Evolutionary conservation across 92 coral and sea anemone genomes (phyloP).

Genomic region (Galaxea fascicularis): DNA sequence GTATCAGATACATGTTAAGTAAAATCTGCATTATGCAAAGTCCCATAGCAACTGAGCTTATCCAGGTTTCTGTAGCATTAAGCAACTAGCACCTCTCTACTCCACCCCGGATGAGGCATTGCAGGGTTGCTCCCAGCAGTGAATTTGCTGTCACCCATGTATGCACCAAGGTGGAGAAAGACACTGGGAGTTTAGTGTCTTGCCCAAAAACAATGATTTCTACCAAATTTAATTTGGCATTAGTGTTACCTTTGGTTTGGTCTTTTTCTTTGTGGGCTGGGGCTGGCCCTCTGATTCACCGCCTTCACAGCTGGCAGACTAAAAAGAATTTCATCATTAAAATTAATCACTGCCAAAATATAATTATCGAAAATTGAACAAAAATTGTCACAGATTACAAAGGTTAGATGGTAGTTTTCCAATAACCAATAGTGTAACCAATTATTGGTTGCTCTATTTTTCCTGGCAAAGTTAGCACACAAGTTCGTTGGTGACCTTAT

Average conservation of each 20-base stretch:
- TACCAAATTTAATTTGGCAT: constrained; percentile 17
- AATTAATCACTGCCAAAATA: not conserved
- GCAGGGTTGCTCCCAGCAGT: constrained; percentile 11
- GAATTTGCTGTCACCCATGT: not conserved
- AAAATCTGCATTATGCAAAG: not conserved
- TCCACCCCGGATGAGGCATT: not conserved
- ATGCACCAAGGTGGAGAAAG: constrained; percentile 12
- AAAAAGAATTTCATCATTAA: constrained; percentile 21
- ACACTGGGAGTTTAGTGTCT: constrained; percentile 1
- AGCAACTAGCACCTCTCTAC: not conserved
- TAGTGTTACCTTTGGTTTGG: constrained; percentile 15
- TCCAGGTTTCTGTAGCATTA: constrained; percentile 3
- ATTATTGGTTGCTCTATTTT: constrained; percentile 24
- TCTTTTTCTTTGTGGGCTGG: constrained; percentile 30
- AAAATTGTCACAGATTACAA: constrained; percentile 19
- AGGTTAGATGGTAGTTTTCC: constrained; percentile 29
- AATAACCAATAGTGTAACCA: constrained; percentile 25
- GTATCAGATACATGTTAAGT: constrained; percentile 7
- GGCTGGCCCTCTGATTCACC: constrained; percentile 16
- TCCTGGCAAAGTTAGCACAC: constrained; percentile 18
- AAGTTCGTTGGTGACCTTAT: constrained; percentile 14
- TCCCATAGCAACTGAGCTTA: not conserved
- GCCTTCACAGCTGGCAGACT: constrained; percentile 18
- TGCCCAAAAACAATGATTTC: constrained; percentile 8
- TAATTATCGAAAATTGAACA: constrained; percentile 15